These are phyloP conservation scores for Labia minor DNA, from an alignment of 2,888 invertebrate species.

Conservation along the genomic window DNA sequence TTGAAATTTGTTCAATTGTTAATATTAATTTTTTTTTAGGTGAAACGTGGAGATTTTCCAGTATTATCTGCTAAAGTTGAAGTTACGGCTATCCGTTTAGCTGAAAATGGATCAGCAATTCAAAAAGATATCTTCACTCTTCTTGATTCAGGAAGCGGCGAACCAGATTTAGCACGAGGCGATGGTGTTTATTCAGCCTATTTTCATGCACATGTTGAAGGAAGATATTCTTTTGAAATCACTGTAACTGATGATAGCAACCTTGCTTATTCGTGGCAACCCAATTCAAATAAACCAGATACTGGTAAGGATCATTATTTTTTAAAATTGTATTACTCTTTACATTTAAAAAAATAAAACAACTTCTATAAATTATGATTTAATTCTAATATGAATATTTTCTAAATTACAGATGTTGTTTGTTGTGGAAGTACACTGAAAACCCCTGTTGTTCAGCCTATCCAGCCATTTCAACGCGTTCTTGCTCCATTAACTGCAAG, in stretches of 20 bases:
- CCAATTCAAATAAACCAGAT: constrained; percentile 26
- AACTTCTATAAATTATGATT: no score
- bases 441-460: constrained; percentile 38
- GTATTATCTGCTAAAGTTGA: constrained; percentile 47
- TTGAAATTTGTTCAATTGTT: background rate
- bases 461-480: constrained; percentile 43
- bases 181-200: constrained; percentile 56
- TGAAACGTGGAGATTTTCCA: constrained; percentile 44
- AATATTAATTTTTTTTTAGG: constrained; percentile 25
- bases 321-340: no score
- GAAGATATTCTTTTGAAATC: constrained; percentile 42
- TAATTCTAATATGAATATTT: no score
- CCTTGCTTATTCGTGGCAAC: constrained; percentile 42
- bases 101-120: constrained; percentile 28
- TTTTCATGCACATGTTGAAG: constrained; percentile 36
- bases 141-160: constrained; percentile 49
- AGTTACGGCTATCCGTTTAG: constrained; percentile 37
- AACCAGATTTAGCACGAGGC: constrained; percentile 51
- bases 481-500: constrained; percentile 40
- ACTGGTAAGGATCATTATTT: constrained; percentile 30
- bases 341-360: no score
- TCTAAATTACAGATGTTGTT: constrained; percentile 34
- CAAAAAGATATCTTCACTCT: constrained; percentile 38
- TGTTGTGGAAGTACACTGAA: constrained; percentile 45
- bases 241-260: constrained; percentile 44